Base-by-base conservation (phyloP, 2,888 invertebrate genomes). In the Lissonota sp. region DNA sequence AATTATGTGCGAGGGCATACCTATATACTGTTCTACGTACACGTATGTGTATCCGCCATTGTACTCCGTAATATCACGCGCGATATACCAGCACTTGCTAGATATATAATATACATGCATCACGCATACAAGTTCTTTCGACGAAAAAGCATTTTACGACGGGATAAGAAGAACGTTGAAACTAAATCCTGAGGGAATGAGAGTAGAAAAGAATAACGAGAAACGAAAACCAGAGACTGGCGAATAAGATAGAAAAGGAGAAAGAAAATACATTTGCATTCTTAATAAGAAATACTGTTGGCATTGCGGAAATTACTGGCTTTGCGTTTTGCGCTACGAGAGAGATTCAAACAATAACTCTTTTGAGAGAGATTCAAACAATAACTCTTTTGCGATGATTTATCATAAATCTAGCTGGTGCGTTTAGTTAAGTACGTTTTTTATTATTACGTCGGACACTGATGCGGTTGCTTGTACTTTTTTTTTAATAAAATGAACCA, bases 171-270 rank as follows among this genome's bases (percentile, higher is more conserved):
- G 80, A 77, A 81, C 80, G 70, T 60, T 77, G 63, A 77, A 67
- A 76, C 75, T 78, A 82, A 79, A 82, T 82, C 74, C 75, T 67
- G 79, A 75, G 75, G 75, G 79, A 74, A 79, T 78, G 82, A 82
- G 82, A 76, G 82, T 75, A 57, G 64, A 66, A 71, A 75, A 74
- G 79, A 79, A 79, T 79, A 57, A 79, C 69, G 69, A 69, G 73
- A 16, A 64, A 26, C n/a, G 26, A 26, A 26, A 72, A 8, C 2
- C 40, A 53, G 44, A 73, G 39, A 39, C 55, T 26, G 26, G 26
- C 12, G 60, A 44, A 37, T 14, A 42, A 53, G 49, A 51, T 53
- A 60, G 66, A 46, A 49, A 62, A 53, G 44, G 49, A 40, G 62
- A n/a, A 10, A 37, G 57, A 57, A 55, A 53, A 67, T 58, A 63